Base-by-base conservation (phyloP, 2,797 vertebrate species). In the Coregonus sp. region DNA sequence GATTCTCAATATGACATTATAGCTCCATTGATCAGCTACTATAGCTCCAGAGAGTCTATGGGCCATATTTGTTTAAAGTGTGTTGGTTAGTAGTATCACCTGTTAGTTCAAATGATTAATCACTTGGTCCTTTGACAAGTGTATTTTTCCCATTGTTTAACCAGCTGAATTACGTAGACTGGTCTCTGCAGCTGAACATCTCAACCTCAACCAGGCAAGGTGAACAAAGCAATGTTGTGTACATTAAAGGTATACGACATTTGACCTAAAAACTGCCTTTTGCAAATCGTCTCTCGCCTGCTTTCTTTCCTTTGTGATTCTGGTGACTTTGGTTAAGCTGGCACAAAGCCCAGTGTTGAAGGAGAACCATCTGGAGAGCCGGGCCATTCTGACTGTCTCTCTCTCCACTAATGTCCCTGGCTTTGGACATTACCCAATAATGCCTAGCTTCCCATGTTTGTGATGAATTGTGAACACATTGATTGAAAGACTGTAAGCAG, bases 361-460 rank as follows among this genome's bases (percentile, higher is more conserved):
- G 66, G 31, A 68, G 66, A 68, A 68, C 12, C 66, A 70, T 70
- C 35, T 40, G 40, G 40, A 47, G 40, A 47, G 40, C 9, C 40
- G 9, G 40, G 40, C 40, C 40, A 47, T 47, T 11, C 9, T 9
- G 40, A 47, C 40, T 47, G 9, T 47, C 40, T 50, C 59, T 35
- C 25, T 67, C 76, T 35, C 51, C 20, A 16, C 35, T 68, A 31
- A 74, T 75, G 52, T 73, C 20, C 76, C 73, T 77, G 74, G 70
- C 75, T 80, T 79, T 81, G 84, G 82, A 86, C 82, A 84, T 81
- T 47, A 47, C 9, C 40, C 81, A 80, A 84, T 83, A 76, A 85
- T 18, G 76, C 77, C 73, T 67, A 72, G 77, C 83, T 86, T 85
- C 85, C 81, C 40, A 47, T 47, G 9, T 77, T 77, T 77, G 76